These are phyloP conservation scores for Sycophila sp. DNA, from an alignment of 1,140 invertebrate genomes.

Conservation along the genomic window DNA sequence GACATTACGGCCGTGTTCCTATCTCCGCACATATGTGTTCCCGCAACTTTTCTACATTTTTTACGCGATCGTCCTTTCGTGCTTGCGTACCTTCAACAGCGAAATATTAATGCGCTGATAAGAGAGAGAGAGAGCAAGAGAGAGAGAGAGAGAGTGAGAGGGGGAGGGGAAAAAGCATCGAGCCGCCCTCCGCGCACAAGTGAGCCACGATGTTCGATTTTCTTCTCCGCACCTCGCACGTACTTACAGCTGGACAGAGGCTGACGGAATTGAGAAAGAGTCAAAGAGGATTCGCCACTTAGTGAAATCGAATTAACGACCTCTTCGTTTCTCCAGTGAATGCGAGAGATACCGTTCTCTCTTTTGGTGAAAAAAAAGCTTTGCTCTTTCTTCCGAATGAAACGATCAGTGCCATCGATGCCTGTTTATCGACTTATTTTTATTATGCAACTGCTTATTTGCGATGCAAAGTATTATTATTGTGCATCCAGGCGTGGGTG, in stretches of 20 bases:
- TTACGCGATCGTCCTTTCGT: no score
- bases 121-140: background rate
- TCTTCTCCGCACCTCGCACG: slow-evolving; percentile 9
- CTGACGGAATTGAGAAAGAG: background rate
- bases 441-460: slow-evolving; percentile 16
- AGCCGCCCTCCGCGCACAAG: background rate
- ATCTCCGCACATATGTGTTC: no score
- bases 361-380: no score
- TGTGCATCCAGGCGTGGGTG: background rate
- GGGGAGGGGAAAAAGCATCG: background rate
- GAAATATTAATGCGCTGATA: background rate
- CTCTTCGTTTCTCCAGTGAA: no score
- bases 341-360: no score
- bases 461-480: slow-evolving; percentile 1
- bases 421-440: background rate
- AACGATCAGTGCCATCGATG: background rate
- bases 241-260: slow-evolving; percentile 5
- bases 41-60: no score
- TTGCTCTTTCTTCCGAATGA: no score
- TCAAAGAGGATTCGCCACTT: background rate
- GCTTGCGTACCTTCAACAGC: background rate
- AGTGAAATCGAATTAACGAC: background rate
- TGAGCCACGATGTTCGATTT: slow-evolving; percentile 8
- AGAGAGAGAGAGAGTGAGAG: background rate
- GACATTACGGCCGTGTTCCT: no score